Evolutionary conservation across 2,888 invertebrate species (phyloP), one percentile per base, ranked within the genome.

Genomic region (Macaria notata): DNA sequence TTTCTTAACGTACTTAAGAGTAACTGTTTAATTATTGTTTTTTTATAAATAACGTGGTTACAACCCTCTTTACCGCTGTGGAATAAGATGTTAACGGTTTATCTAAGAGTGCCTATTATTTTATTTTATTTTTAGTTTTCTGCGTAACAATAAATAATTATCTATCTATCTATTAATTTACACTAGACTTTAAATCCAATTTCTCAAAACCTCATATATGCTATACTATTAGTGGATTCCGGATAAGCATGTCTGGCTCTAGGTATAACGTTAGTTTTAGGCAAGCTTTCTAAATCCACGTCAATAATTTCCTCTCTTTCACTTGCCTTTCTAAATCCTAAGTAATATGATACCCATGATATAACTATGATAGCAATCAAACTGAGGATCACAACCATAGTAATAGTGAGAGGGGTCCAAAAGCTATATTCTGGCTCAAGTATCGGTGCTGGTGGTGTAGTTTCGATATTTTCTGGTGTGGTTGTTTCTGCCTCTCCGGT

Each of bases 401-500:
- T 36, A 31, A 61, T 61, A n/a, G 56, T 56, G 3, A 61, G 46
- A 38, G 61, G 56, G 45, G 47, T 61, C 61, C 61, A 61, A 39
- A 61, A 54, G 3, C 7, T 54, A 30, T 56, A 49, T 52, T 33
- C 9, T 19, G 29, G 31, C 8, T n/a, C 45, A 9, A 7, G 29
- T 9, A 4, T 19, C 44, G 8, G 58, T 50, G 31, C 9, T 49
- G 7, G 42, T 8, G 31, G 33, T 49, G 2, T 1, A 19, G 19
- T 19, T 19, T 19, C 19, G 19, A 19, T 19, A 19, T 19, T 19
- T 19, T 19, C 9, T 49, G 7, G 42, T 8, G 54, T 54, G 0
- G 48, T 48, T 9, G 43, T 29, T 31, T 48, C 54, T n/a, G 55
- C 41, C 1, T 9, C n/a, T 44, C 43, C 41, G 3, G 43, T 54